Base-by-base conservation (phyloP, 2,113 vertebrate species). In the Beaufortia kweichowensis region DNA sequence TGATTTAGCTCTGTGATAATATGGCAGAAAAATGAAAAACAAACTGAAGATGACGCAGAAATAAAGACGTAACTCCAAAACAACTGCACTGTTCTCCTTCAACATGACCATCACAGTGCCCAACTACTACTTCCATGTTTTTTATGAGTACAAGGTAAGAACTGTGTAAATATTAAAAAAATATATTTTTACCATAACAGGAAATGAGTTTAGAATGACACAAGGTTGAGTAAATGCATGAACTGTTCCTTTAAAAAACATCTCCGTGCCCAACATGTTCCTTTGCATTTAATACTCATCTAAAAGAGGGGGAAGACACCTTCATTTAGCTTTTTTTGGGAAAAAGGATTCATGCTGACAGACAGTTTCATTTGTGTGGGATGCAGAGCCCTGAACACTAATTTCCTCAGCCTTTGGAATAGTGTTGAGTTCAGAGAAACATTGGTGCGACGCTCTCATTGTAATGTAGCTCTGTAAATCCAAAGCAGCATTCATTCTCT, bases 351-450 rank as follows among this genome's bases (percentile, higher is more conserved):
- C 72, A 28, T 78, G 71, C 76, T 91, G 87, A 92, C 79, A 82
- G 88, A 91, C 89, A 89, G 82, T 87, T 91, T 88, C 84, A 89
- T 91, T 91, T 88, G 87, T 76, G 77, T 59, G 73, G 75, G 50
- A 77, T 76, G 75, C 79, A 65, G 57, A 33, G 79, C 81, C 84
- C 84, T 75, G 79, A 74, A 83, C 81, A 82, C 87, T 90, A 89
- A 89, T 92, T 90, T 86, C 84, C 77, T 78, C 6, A 9, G 64
- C 75, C 86, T 86, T 82, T 76, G 83, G 77, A 78, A 88, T 83
- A 83, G 64, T 81, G 85, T 86, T 86, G 81, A 82, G 46, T 81
- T 86, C 85, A 83, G 84, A 86, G 84, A 88, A 76, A 87, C 83
- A 87, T 79, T 43, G 3, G 67, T 57, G 73, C 33, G 62, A 61